A percentile compares a stretch with the other conserved stretches of the same genome.
Evolutionary conservation across 2,888 invertebrate species (phyloP).

Genomic region (Laspeyria flexula): DNA sequence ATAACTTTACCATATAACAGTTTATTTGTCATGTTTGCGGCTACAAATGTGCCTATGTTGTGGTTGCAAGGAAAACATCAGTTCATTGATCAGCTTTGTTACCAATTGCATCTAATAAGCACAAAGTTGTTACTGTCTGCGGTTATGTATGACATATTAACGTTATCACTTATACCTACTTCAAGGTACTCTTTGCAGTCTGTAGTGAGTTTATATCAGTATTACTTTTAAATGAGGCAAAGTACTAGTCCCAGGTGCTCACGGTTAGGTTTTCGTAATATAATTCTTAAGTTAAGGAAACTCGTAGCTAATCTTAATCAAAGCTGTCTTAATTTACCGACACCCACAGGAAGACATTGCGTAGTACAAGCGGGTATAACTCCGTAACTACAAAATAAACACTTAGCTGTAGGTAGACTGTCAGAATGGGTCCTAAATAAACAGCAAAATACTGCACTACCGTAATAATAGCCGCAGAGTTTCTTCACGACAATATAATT

Average conservation of each 20-base stretch:
- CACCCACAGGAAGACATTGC: neutral
- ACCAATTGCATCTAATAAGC: conserved; percentile 22
- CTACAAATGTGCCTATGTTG: conserved; percentile 8
- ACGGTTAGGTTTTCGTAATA: neutral
- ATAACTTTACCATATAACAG: neutral
- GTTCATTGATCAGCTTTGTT: conserved; percentile 20
- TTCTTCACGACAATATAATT: conserved; percentile 71
- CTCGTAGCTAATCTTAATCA: neutral
- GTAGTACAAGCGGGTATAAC: neutral
- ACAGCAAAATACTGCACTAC: conserved; percentile 48
- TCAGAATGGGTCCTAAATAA: conserved; percentile 28
- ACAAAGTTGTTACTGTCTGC: conserved; percentile 27
- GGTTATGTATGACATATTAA: conserved; percentile 23
- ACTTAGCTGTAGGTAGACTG: conserved; percentile 7
- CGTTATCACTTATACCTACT: neutral
- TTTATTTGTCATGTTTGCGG: conserved; percentile 1
- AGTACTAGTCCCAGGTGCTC: neutral
- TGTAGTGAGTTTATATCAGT: neutral
- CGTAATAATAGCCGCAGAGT: conserved; percentile 58
- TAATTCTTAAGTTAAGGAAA: neutral
- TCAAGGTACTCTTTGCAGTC: neutral
- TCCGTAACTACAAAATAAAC: conserved; percentile 10
- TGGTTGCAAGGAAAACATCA: conserved; percentile 11
- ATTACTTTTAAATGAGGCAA: neutral
- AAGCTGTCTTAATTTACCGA: neutral